These are phyloP conservation scores for Hippocampus abdominalis DNA, from an alignment of 2,113 vertebrate genomes.

Conservation along the genomic window DNA sequence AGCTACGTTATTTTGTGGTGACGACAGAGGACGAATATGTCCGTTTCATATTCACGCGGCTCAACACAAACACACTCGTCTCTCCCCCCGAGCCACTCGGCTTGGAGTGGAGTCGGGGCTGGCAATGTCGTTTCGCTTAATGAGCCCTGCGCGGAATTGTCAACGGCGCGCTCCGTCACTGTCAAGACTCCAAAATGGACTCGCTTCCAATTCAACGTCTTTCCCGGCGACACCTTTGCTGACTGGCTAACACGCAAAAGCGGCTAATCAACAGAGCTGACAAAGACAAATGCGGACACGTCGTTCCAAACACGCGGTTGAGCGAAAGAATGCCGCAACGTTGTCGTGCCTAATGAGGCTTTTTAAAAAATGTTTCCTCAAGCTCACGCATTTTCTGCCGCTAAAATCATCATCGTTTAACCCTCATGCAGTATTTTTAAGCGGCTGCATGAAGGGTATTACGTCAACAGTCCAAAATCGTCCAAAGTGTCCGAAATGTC, in stretches of 20 bases:
- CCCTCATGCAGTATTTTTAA: too few species aligned
- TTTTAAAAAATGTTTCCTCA: too few species aligned
- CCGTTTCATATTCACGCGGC: slow-evolving; percentile 19
- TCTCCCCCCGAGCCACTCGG: background rate
- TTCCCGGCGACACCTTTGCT: background rate
- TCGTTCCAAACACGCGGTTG: background rate
- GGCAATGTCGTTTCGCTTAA: background rate
- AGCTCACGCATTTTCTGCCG: too few species aligned
- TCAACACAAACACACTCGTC: background rate
- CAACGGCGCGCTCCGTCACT: background rate
- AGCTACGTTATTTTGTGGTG: too few species aligned
- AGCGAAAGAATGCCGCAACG: background rate
- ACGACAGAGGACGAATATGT: too few species aligned
- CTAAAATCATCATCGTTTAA: too few species aligned
- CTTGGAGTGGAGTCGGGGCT: background rate
- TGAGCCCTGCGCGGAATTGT: background rate
- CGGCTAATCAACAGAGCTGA: background rate
- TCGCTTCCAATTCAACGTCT: background rate
- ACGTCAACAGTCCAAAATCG: too few species aligned
- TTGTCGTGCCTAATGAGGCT: too few species aligned
- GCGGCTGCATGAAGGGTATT: too few species aligned
- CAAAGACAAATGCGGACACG: background rate
- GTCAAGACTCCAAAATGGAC: background rate
- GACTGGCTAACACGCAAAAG: background rate
- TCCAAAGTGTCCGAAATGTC: too few species aligned